A percentile compares a stretch with the other conserved stretches of the same genome.
Conservation (phyloP, 1,140 invertebrate species). For the Scaptomyza graminum region DNA sequence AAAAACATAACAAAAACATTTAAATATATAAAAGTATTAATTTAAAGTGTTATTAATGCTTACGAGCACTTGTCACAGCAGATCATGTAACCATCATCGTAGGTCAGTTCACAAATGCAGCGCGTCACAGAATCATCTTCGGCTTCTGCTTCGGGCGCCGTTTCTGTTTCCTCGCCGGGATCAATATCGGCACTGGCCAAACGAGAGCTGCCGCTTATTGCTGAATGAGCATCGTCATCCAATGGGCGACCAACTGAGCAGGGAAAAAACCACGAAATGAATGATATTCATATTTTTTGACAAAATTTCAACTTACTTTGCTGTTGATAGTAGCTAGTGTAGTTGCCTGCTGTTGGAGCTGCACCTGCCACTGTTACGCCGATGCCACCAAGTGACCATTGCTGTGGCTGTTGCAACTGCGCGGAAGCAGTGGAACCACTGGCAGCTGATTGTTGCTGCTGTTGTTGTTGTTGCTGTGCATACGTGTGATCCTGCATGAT, state of each 20-base stretch:
- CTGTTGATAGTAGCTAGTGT: constrained; percentile 58
- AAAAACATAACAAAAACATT: constrained; percentile 12
- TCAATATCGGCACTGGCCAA: constrained; percentile 86
- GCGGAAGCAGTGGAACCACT: constrained; percentile 14
- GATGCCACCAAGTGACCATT: constrained; percentile 78
- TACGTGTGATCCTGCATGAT: constrained; percentile 94
- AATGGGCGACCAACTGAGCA: constrained; percentile 61
- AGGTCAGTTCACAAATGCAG: constrained; percentile 97
- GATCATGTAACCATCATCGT: constrained; percentile 99
- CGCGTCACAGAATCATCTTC: constrained; percentile 95
- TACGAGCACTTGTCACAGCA: constrained; percentile 94
- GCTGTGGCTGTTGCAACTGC: constrained; percentile 64
- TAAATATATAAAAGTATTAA: not conserved
- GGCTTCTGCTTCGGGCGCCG: constrained; percentile 92
- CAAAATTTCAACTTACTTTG: constrained; percentile 59
- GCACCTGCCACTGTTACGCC: constrained; percentile 60
- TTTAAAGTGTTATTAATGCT: constrained; percentile 44
- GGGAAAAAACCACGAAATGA: not conserved
- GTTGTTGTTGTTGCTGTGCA: constrained; percentile 85
- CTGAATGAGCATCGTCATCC: constrained; percentile 88
- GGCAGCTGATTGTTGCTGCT: constrained; percentile 31
- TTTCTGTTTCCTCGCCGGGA: constrained; percentile 93
- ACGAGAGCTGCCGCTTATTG: constrained; percentile 86
- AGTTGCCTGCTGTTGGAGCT: constrained; percentile 28
- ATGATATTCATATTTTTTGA: too few relatives aligned